Percentiles rank a stretch among this genome's conserved stretches.
These are phyloP conservation scores for Seira ritae DNA, from an alignment of 2,888 invertebrate species.

Conservation along the genomic window DNA sequence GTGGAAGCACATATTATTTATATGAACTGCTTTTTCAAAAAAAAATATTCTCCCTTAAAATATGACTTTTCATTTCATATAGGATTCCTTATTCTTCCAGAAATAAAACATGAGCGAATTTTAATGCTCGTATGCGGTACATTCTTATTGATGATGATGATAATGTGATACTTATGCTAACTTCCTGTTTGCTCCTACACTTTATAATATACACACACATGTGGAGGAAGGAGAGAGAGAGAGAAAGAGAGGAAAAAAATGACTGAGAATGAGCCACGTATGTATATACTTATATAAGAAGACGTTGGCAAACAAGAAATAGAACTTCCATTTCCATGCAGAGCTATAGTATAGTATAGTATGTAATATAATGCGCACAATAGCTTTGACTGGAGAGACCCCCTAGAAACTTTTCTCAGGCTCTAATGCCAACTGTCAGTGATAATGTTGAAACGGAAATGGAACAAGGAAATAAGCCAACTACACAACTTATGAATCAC, in stretches of 20 bases:
- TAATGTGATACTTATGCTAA: conserved; percentile 8
- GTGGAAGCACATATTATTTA: too few relatives aligned
- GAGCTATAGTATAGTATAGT: too few relatives aligned
- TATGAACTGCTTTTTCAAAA: too few relatives aligned
- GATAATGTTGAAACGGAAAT: conserved; percentile 61
- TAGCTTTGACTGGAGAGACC: conserved; percentile 12
- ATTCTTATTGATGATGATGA: neutral
- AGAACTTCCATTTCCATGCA: too few relatives aligned
- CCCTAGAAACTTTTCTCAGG: conserved; percentile 21
- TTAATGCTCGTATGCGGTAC: neutral
- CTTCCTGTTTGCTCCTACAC: conserved; percentile 7
- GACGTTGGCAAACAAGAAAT: too few relatives aligned
- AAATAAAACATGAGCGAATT: conserved; percentile 1
- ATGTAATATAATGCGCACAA: too few relatives aligned
- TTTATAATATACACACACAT: neutral
- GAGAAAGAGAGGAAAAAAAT: neutral
- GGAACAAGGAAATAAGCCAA: conserved; percentile 58
- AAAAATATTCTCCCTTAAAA: too few relatives aligned
- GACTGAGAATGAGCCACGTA: neutral
- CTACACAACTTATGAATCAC: conserved; percentile 43
- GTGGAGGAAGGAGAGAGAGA: neutral
- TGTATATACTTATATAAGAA: neutral
- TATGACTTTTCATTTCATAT: too few relatives aligned
- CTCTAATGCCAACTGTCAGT: conserved; percentile 53
- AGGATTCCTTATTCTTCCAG: conserved; percentile 33